phyloP scores from a whole-genome alignment of 2,113 vertebrate species.

The Danionella cerebrum region DNA sequence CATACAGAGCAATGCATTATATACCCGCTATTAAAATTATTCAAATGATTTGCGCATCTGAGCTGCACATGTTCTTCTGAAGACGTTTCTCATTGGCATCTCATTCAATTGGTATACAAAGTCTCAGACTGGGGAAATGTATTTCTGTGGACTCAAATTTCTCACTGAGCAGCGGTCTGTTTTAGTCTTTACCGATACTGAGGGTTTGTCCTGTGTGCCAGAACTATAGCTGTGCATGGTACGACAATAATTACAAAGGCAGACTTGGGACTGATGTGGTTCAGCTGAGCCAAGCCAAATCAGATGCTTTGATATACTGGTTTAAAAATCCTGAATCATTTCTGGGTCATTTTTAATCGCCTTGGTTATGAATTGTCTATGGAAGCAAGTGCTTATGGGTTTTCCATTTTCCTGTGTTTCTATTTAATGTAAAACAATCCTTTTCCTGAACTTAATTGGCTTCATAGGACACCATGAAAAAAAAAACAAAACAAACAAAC shows the following conservation, averaged over 20 bases:
- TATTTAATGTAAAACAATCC: neutral
- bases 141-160: neutral
- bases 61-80: neutral
- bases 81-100: neutral
- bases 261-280: slow-evolving; percentile 13
- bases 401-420: neutral
- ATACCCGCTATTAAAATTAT: too few species aligned
- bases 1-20: too few species aligned
- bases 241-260: slow-evolving; percentile 16
- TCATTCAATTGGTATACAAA: neutral
- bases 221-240: slow-evolving; percentile 7
- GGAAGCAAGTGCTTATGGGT: neutral
- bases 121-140: neutral
- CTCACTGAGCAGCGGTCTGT: neutral
- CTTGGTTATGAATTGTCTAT: neutral
- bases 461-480: too few species aligned
- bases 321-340: slow-evolving; percentile 15
- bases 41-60: neutral
- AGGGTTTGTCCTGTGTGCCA: slow-evolving; percentile 6
- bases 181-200: slow-evolving; percentile 19
- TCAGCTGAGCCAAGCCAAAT: neutral
- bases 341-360: slow-evolving; percentile 4
- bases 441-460: neutral
- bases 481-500: too few species aligned
- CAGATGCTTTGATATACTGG: slow-evolving; percentile 4